These are phyloP conservation scores for Sarcophaga bullata DNA, from an alignment of 1,140 invertebrate species.

Conservation along the genomic window DNA sequence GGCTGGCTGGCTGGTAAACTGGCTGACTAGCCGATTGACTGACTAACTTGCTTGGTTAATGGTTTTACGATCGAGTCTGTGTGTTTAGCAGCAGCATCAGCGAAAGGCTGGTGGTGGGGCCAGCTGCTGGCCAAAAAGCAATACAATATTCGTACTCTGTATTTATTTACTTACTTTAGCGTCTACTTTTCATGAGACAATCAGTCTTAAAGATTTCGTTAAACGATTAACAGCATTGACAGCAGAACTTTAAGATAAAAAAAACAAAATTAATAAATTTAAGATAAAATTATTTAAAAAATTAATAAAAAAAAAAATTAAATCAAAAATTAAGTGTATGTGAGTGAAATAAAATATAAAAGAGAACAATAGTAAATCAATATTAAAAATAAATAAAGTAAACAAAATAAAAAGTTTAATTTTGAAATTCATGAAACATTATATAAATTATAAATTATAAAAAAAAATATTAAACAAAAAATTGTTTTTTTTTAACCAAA, in stretches of 20 bases:
- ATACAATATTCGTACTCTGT: slow-evolving; percentile 20
- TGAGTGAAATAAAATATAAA: neutral
- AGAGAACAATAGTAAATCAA: neutral
- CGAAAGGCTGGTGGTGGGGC: neutral
- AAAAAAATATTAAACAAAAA: neutral
- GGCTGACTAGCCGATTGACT: neutral
- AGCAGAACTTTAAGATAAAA: slow-evolving; percentile 16
- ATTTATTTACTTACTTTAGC: slow-evolving; percentile 21
- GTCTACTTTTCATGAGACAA: slow-evolving; percentile 30
- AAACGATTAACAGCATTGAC: slow-evolving; percentile 30
- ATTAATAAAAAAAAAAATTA: slow-evolving; percentile 7
- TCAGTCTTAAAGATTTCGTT: slow-evolving; percentile 38
- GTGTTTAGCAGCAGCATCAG: neutral
- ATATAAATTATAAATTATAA: neutral
- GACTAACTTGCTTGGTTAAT: neutral
- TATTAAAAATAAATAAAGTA: neutral
- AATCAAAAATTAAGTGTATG: slow-evolving; percentile 21
- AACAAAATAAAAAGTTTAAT: neutral
- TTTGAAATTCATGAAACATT: neutral
- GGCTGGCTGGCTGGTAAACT: neutral
- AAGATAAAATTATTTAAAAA: neutral
- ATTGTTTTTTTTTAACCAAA: neutral
- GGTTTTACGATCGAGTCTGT: neutral
- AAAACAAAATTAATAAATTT: neutral
- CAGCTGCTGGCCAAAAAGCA: neutral